phyloP scores from a whole-genome alignment of 2,797 vertebrate genomes.

The Syngnathus acus region DNA sequence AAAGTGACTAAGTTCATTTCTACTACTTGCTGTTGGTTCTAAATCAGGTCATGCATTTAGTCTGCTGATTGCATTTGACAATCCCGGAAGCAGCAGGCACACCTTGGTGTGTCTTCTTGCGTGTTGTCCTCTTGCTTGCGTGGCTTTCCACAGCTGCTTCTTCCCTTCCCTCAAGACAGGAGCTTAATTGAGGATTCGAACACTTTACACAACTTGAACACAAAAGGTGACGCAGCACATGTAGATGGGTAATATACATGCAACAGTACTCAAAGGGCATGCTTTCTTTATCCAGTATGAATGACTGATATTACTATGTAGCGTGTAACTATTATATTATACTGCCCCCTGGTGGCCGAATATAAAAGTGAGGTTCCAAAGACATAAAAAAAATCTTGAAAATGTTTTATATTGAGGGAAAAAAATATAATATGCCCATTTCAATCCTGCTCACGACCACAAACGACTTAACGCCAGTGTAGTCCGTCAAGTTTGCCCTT shows the following conservation, averaged over 20 bases:
- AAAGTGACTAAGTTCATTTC: neutral
- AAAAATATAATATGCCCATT: neutral
- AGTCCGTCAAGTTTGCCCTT: constrained; percentile 5
- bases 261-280: too few species aligned
- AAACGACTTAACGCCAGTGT: constrained; percentile 9
- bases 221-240: too few species aligned
- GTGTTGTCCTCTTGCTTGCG: neutral
- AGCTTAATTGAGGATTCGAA: neutral
- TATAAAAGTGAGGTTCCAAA: too few species aligned
- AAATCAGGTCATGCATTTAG: neutral
- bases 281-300: too few species aligned
- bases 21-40: neutral
- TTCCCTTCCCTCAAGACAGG: neutral
- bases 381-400: too few species aligned
- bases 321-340: too few species aligned
- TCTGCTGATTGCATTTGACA: neutral
- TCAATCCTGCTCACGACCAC: neutral
- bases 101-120: neutral
- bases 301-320: too few species aligned
- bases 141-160: neutral
- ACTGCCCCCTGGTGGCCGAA: too few species aligned
- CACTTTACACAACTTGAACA: too few species aligned
- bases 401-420: too few species aligned
- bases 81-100: neutral
- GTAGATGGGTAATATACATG: too few species aligned